These are phyloP conservation scores for Pterocles gutturalis DNA, from an alignment of 2,113 vertebrate species.

Conservation along the genomic window DNA sequence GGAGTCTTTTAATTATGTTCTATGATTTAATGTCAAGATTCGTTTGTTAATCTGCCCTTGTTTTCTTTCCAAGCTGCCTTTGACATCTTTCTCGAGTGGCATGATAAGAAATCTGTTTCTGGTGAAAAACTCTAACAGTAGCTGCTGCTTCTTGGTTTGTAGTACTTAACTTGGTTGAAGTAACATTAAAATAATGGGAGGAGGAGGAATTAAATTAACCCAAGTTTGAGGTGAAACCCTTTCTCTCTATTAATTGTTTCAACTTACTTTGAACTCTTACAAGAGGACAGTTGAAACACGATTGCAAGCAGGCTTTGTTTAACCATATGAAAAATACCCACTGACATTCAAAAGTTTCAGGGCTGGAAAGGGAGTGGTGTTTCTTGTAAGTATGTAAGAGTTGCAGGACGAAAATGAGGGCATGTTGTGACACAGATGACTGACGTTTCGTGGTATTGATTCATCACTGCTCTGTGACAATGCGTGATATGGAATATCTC, in stretches of 20 bases:
- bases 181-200: neutral
- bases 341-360: accelerated
- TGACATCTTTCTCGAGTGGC: neutral
- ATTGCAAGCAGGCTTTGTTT: neutral
- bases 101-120: neutral
- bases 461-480: neutral
- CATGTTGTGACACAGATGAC: accelerated
- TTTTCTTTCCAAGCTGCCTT: neutral
- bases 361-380: neutral
- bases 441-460: neutral
- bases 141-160: neutral
- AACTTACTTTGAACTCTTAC: neutral
- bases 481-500: too few relatives aligned
- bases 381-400: neutral
- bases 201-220: neutral
- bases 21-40: neutral
- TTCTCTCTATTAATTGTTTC: neutral
- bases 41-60: neutral
- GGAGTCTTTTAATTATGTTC: neutral
- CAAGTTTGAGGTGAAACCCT: neutral
- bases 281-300: neutral
- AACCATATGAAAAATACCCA: neutral
- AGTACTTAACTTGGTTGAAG: neutral
- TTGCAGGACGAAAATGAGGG: accelerated
- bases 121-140: neutral